These are phyloP conservation scores for Spinibarbus caldwelli DNA, from an alignment of 2,797 vertebrate genomes.

Conservation along the genomic window DNA sequence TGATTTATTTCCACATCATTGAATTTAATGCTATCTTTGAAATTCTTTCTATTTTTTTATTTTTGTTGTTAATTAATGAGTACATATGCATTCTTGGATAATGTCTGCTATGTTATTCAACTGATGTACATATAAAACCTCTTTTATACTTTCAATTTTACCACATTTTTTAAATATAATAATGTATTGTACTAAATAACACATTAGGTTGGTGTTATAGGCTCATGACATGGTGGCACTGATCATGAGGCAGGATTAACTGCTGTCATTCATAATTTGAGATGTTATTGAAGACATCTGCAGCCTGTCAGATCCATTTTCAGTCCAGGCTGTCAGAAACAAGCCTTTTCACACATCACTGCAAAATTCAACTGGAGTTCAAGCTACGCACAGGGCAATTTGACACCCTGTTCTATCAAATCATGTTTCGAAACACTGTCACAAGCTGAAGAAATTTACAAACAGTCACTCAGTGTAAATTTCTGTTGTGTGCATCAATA, in stretches of 20 bases:
- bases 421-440: conserved; percentile 9
- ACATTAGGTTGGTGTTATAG: not conserved
- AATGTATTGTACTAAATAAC: not conserved
- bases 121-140: not conserved
- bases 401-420: conserved; percentile 17
- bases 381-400: not conserved
- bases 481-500: not conserved
- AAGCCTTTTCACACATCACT: not conserved
- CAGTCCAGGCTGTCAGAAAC: not conserved
- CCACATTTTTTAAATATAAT: not conserved
- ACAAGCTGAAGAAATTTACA: conserved; percentile 7
- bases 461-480: conserved; percentile 26
- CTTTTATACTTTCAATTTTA: too few relatives aligned
- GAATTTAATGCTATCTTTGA: not conserved
- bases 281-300: not conserved
- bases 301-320: not conserved
- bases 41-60: not conserved
- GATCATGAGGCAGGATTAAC: not conserved
- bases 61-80: not conserved
- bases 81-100: not conserved
- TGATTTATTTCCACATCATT: not conserved
- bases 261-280: not conserved
- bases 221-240: not conserved
- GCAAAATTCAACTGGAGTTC: conserved; percentile 7
- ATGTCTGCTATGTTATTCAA: not conserved